These are phyloP conservation scores for Sternarchorhynchus goeldii DNA, from an alignment of 2,797 vertebrate genomes.

Conservation along the genomic window DNA sequence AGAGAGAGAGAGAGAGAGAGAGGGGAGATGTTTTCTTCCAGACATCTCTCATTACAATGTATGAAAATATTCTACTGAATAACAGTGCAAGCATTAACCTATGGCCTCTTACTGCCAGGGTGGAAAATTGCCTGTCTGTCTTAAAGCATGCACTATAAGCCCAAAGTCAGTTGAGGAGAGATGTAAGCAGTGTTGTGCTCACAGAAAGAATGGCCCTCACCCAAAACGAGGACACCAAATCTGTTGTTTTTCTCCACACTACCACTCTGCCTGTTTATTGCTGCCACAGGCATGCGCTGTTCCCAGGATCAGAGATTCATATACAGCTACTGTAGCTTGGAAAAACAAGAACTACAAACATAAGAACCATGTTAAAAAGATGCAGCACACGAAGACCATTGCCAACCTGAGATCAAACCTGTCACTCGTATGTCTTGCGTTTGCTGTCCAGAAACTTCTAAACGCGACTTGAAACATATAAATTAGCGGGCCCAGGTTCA, in stretches of 20 bases:
- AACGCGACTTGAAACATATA: neutral
- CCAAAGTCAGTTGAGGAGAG: slow-evolving; percentile 11
- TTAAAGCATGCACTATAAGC: slow-evolving; percentile 16
- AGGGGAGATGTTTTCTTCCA: neutral
- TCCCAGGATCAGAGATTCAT: slow-evolving; percentile 56
- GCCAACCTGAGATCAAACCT: slow-evolving; percentile 2
- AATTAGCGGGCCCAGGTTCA: neutral
- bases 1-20: neutral
- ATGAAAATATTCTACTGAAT: slow-evolving; percentile 40
- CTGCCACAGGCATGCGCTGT: slow-evolving; percentile 60
- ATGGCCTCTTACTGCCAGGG: slow-evolving; percentile 23
- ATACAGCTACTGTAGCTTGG: slow-evolving; percentile 35
- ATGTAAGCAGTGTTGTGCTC: slow-evolving; percentile 29
- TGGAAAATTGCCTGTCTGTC: slow-evolving; percentile 28
- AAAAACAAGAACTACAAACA: slow-evolving; percentile 53
- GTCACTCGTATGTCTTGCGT: neutral
- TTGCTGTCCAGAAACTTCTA: neutral
- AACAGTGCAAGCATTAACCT: slow-evolving; percentile 38
- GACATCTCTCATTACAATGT: slow-evolving; percentile 27
- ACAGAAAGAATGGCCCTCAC: slow-evolving; percentile 22
- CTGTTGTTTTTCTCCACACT: slow-evolving; percentile 49
- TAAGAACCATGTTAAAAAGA: slow-evolving; percentile 4
- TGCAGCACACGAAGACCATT: slow-evolving; percentile 18
- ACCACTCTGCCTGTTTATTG: slow-evolving; percentile 67
- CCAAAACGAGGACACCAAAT: slow-evolving; percentile 41